Percentiles rank a stretch among this genome's conserved stretches.
Conservation (phyloP, 2,113 vertebrate genomes). For the Delphinapterus leucas region DNA sequence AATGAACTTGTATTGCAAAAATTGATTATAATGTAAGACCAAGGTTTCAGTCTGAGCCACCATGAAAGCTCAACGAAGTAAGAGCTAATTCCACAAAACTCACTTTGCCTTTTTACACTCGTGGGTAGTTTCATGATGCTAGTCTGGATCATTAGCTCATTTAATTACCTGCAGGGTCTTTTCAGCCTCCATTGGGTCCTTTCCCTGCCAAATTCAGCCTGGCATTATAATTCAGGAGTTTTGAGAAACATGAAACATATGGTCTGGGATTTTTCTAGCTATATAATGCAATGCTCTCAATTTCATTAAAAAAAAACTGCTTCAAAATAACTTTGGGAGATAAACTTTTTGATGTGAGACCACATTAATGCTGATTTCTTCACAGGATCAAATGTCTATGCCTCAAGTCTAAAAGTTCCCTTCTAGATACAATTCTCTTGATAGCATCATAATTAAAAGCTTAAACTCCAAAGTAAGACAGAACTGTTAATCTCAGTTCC, state of each 20-base stretch:
- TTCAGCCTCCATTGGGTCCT: neutral
- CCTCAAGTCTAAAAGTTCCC: neutral
- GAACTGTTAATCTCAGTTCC: neutral
- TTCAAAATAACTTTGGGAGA: neutral
- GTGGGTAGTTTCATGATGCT: neutral
- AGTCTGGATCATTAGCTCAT: neutral
- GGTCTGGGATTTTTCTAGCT: slow-evolving; percentile 21
- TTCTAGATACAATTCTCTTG: neutral
- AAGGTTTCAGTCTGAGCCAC: neutral
- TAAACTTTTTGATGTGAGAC: neutral
- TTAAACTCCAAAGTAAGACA: neutral
- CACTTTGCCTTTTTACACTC: neutral
- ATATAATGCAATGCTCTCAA: neutral
- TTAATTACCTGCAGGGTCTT: neutral
- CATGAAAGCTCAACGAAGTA: neutral
- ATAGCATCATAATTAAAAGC: neutral
- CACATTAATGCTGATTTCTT: neutral
- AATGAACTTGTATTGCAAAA: neutral
- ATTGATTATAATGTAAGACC: neutral
- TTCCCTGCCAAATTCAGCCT: neutral
- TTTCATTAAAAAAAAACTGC: neutral
- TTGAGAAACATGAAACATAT: slow-evolving; percentile 35
- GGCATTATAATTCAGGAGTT: neutral
- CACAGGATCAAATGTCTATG: neutral
- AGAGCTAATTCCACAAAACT: neutral